Evolutionary conservation across 2,113 vertebrate species (phyloP).

Genomic region (Microcebus ravelobensis): DNA sequence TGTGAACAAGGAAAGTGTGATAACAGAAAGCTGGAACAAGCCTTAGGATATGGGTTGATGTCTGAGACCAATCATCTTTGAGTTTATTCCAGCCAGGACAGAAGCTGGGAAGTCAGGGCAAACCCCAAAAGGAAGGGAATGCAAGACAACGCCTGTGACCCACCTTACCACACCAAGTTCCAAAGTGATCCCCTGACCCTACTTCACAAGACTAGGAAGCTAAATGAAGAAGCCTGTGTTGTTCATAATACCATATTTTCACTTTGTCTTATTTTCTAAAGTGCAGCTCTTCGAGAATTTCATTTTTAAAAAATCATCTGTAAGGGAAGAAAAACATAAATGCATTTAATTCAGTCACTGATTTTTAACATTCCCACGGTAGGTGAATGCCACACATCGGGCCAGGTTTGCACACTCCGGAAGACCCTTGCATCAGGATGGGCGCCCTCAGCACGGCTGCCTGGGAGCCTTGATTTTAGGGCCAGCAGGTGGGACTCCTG

Average conservation of each 20-base stretch:
- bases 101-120: neutral
- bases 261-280: neutral
- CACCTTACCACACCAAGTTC: neutral
- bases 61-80: neutral
- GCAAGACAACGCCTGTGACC: neutral
- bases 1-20: neutral
- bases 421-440: neutral
- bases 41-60: neutral
- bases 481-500: neutral
- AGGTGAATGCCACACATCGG: neutral
- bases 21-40: neutral
- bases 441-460: too few relatives aligned
- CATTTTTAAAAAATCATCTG: slow-evolving; percentile 38
- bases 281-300: neutral
- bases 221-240: neutral
- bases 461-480: neutral
- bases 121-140: neutral
- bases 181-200: accelerated
- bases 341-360: slow-evolving; percentile 9
- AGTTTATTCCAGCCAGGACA: neutral
- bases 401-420: neutral
- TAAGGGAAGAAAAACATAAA: neutral
- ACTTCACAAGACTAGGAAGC: neutral
- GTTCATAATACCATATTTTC: neutral
- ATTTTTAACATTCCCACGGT: neutral